These are phyloP conservation scores for Parnassius glacialis DNA, from an alignment of 2,888 invertebrate genomes.

Conservation along the genomic window DNA sequence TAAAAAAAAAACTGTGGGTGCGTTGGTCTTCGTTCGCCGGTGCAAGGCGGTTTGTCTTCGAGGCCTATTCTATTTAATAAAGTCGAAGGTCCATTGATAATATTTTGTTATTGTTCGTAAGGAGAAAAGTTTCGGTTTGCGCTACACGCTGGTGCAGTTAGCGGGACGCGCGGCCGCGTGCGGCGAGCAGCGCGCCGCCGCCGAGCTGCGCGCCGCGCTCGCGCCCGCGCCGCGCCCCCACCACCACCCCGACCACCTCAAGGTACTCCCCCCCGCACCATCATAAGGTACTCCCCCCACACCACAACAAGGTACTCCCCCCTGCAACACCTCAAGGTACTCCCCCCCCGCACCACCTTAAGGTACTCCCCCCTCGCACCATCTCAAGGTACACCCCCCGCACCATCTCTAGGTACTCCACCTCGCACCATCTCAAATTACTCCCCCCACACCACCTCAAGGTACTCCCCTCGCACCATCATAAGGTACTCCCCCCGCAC, in stretches of 20 bases:
- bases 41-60: too few species aligned
- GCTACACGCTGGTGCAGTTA: slow-evolving; percentile 20
- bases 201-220: slow-evolving; percentile 26
- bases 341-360: background rate
- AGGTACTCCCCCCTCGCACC: background rate
- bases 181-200: slow-evolving; percentile 13
- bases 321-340: background rate
- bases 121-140: too few species aligned
- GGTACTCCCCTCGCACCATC: background rate
- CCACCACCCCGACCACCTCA: slow-evolving; percentile 4
- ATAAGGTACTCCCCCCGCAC: slow-evolving; percentile 1
- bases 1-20: too few species aligned
- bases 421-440: too few species aligned
- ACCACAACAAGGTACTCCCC: background rate
- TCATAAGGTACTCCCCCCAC: background rate
- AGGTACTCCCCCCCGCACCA: background rate
- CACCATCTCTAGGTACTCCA: too few species aligned
- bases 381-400: background rate
- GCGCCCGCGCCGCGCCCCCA: background rate
- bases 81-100: too few species aligned
- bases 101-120: too few species aligned
- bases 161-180: slow-evolving; percentile 29
- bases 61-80: too few species aligned
- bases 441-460: background rate
- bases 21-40: too few species aligned